Evolutionary conservation across 2,888 invertebrate species (phyloP), one percentile per base, ranked within the genome.

Genomic region (Melanostoma mellinum): DNA sequence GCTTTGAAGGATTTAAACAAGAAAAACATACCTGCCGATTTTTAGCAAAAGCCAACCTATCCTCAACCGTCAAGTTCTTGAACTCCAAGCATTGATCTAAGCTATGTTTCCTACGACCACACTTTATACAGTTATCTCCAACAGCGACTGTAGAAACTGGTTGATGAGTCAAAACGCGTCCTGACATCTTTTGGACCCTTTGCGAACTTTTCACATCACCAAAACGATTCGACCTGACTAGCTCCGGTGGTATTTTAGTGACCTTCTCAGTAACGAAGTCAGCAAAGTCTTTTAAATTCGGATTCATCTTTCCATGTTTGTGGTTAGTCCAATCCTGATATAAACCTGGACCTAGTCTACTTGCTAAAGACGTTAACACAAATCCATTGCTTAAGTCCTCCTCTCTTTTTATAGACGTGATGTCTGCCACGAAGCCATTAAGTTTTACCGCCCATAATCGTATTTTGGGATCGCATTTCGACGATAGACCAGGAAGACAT

Each of bases 401-500:
- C 3, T 67, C 44, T 10, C 53, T 67, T 4, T 53, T 67, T 42
- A 67, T 68, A 5, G 68, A 68, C n/a, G 10, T 68, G 10, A 48
- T 30, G n/a, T 68, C 68, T 1, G 68, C 68, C 2, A 68, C 56
- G n/a, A 68, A 68, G 2, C 48, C 56, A 38, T 68, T n/a, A n/a
- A n/a, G n/a, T n/a, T n/a, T n/a, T n/a, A n/a, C n/a, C n/a, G n/a
- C n/a, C n/a, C n/a, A n/a, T 6, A 65, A 3, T 5, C 42, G 52
- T 0, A 52, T 6, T 6, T 65, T 67, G 3, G 67, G 67, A 33
- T 67, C 67, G 10, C 53, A 55, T 3, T 44, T 42, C 36, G 67
- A 55, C 3, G 33, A 44, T 1, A 68, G n/a, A 0, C n/a, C 40
- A 10, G 67, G 67, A 33, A 67, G 35, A 32, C 32, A 38, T n/a